These are phyloP conservation scores for Mirounga angustirostris DNA, from an alignment of 2,113 vertebrate species.

Conservation along the genomic window DNA sequence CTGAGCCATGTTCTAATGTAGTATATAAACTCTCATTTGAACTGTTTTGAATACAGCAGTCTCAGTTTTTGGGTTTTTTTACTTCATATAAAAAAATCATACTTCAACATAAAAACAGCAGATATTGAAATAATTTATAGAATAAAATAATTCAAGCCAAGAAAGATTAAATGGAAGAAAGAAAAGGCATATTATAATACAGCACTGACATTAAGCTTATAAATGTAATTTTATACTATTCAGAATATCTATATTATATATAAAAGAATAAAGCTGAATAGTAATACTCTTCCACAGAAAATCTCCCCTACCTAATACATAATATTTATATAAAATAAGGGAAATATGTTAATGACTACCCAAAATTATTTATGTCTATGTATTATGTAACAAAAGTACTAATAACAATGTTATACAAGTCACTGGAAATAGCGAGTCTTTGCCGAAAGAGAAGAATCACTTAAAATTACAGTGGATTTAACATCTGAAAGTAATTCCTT, in stretches of 20 bases:
- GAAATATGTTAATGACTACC: background rate
- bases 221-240: background rate
- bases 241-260: background rate
- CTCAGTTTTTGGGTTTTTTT: background rate
- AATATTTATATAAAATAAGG: constrained; percentile 6
- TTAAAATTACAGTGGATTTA: constrained; percentile 74
- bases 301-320: background rate
- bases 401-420: constrained; percentile 56
- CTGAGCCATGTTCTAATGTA: background rate
- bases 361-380: background rate
- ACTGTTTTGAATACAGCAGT: background rate
- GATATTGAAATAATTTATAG: background rate
- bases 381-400: constrained; percentile 52
- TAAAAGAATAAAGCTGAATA: constrained; percentile 5
- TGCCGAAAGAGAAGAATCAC: constrained; percentile 56
- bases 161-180: background rate
- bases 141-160: constrained; percentile 22
- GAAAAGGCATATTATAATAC: background rate
- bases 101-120: background rate
- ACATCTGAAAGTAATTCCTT: constrained; percentile 72
- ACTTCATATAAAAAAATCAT: background rate
- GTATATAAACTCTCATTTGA: background rate
- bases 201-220: background rate
- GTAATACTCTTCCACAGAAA: background rate
- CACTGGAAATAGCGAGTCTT: constrained; percentile 57